Percentiles rank a stretch among this genome's conserved stretches.
phyloP scores from a whole-genome alignment of 2,797 vertebrate genomes.

The Malurus splendens region DNA sequence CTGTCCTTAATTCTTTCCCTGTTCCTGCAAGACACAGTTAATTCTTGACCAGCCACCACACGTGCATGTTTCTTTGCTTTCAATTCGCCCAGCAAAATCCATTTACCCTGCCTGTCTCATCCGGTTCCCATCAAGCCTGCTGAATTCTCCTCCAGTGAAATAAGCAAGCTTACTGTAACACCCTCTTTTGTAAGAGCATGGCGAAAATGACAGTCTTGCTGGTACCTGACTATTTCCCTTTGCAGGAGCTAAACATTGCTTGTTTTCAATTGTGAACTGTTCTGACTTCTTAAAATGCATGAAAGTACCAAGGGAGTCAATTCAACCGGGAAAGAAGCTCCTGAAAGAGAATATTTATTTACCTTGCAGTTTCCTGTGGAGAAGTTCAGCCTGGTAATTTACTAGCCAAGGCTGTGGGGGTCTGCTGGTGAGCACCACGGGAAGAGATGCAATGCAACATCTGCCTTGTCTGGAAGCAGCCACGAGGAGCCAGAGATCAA shows the following conservation, averaged over 20 bases:
- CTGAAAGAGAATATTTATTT: conserved; percentile 23
- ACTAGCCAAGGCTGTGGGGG: neutral
- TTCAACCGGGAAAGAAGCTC: conserved; percentile 5
- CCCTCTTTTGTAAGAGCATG: conserved; percentile 40
- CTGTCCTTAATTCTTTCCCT: conserved; percentile 7
- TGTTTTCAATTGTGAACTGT: conserved; percentile 44
- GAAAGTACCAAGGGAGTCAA: conserved; percentile 16
- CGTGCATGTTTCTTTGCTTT: conserved; percentile 13
- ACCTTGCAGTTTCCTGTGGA: neutral
- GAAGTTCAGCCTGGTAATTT: conserved; percentile 5
- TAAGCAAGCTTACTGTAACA: conserved; percentile 63
- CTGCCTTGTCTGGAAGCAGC: neutral
- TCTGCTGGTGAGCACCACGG: rapidly evolving
- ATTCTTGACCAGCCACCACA: neutral
- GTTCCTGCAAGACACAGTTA: neutral
- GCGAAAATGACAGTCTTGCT: conserved; percentile 54
- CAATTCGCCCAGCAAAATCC: conserved; percentile 49
- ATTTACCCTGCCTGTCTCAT: conserved; percentile 61
- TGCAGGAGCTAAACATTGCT: conserved; percentile 37
- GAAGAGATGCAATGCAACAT: neutral
- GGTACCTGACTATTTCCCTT: conserved; percentile 49
- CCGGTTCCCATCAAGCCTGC: conserved; percentile 45
- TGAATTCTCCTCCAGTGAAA: conserved; percentile 49
- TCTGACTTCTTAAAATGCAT: conserved; percentile 53
- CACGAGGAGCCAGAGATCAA: neutral